Evolutionary conservation across 2,797 vertebrate species (phyloP).

Genomic region (Xerus rutilus): DNA sequence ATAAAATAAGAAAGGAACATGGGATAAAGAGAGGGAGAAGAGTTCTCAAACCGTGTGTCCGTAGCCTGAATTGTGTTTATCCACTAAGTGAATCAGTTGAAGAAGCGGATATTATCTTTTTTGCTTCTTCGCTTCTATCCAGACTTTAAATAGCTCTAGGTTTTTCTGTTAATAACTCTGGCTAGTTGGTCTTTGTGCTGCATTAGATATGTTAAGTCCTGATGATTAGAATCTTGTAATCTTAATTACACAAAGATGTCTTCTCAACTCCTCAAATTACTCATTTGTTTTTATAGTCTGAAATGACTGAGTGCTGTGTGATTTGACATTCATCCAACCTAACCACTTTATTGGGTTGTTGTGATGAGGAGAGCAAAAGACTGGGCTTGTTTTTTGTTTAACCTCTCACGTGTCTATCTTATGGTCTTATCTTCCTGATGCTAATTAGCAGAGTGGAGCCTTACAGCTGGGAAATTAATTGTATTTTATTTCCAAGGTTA

Average conservation of each 20-base stretch:
- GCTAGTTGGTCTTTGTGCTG: conserved; percentile 25
- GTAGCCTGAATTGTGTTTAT: neutral
- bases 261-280: conserved; percentile 56
- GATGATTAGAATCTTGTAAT: conserved; percentile 69
- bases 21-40: neutral
- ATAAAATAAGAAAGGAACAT: conserved; percentile 39
- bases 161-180: conserved; percentile 62
- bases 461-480: conserved; percentile 6
- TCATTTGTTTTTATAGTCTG: conserved; percentile 64
- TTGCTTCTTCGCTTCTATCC: neutral
- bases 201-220: conserved; percentile 64
- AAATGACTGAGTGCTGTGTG: conserved; percentile 33
- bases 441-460: neutral
- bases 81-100: neutral
- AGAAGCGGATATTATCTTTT: neutral
- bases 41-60: neutral
- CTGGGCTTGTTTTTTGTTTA: neutral
- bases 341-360: neutral
- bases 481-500: conserved; percentile 10
- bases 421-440: neutral
- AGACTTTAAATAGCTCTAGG: conserved; percentile 37
- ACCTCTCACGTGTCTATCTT: neutral
- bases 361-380: neutral
- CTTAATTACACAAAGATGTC: conserved; percentile 59
- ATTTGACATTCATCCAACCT: conserved; percentile 36